These are phyloP conservation scores for Anastatus disparis DNA, from an alignment of 1,140 invertebrate species.

Conservation along the genomic window DNA sequence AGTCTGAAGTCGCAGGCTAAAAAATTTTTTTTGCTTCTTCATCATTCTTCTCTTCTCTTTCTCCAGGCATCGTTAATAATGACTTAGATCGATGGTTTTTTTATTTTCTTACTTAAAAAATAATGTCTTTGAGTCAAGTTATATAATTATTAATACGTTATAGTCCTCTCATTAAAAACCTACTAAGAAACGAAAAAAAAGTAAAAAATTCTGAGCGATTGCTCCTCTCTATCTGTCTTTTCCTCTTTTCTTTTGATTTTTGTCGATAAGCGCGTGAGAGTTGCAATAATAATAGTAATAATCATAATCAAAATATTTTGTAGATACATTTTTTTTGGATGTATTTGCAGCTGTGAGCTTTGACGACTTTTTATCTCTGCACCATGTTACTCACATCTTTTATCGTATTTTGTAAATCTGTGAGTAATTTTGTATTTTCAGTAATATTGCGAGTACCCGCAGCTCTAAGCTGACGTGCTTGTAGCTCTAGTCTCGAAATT, in stretches of 20 bases:
- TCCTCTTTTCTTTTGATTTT: constrained; percentile 22
- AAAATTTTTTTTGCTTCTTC: constrained; percentile 39
- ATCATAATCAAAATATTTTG: not conserved
- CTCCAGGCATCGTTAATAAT: constrained; percentile 47
- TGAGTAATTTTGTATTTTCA: constrained; percentile 75
- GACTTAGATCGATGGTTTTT: constrained; percentile 53
- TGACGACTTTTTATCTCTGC: constrained; percentile 74
- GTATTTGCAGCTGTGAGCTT: not conserved
- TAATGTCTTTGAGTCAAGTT: constrained; percentile 33
- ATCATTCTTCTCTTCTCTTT: constrained; percentile 34
- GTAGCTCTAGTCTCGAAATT: constrained; percentile 81
- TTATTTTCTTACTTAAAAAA: constrained; percentile 36
- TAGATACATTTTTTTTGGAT: too few species aligned
- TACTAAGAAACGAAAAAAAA: constrained; percentile 18
- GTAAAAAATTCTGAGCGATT: not conserved
- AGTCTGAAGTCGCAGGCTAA: constrained; percentile 9
- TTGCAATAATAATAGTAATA: not conserved
- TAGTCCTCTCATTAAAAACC: constrained; percentile 13
- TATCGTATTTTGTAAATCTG: constrained; percentile 82
- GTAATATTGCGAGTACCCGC: constrained; percentile 77
- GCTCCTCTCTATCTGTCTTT: not conserved
- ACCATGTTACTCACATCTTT: constrained; percentile 84
- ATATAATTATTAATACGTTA: constrained; percentile 27
- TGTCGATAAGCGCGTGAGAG: not conserved
- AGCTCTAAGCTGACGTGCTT: constrained; percentile 79